These are phyloP conservation scores for Drosophila quadrilineata DNA, from an alignment of 1,140 invertebrate genomes.

Conservation along the genomic window DNA sequence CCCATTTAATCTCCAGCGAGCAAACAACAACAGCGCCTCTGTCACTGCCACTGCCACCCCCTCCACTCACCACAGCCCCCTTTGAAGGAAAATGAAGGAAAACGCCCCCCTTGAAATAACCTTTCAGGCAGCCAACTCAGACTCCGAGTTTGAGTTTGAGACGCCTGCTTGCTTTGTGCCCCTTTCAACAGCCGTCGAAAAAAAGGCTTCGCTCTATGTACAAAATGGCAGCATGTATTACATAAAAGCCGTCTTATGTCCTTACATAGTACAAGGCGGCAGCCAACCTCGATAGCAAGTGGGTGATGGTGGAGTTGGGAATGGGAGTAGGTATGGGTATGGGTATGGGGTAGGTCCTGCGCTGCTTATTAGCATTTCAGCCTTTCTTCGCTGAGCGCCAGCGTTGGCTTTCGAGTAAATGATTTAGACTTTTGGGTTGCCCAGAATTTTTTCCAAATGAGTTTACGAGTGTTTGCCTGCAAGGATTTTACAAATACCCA, in stretches of 20 bases:
- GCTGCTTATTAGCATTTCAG: conserved; percentile 78
- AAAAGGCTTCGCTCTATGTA: conserved; percentile 73
- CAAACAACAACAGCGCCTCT: conserved; percentile 60
- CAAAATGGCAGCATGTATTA: conserved; percentile 68
- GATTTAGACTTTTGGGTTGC: conserved; percentile 60
- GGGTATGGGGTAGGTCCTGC: conserved; percentile 15
- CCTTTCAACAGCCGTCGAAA: conserved; percentile 67
- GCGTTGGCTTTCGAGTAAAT: conserved; percentile 65
- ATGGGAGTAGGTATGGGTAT: too few relatives aligned
- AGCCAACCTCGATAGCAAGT: too few relatives aligned
- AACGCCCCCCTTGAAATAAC: conserved; percentile 15
- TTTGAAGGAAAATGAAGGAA: too few relatives aligned
- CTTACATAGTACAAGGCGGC: conserved; percentile 44
- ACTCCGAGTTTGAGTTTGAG: too few relatives aligned
- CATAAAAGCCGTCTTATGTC: conserved; percentile 68
- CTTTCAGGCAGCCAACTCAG: conserved; percentile 30
- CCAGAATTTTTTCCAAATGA: conserved; percentile 61
- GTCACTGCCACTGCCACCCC: background rate
- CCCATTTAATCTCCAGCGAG: conserved; percentile 75
- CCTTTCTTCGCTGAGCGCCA: conserved; percentile 54
- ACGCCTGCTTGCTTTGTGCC: conserved; percentile 72
- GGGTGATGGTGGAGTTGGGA: too few relatives aligned
- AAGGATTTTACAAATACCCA: conserved; percentile 31
- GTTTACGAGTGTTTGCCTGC: conserved; percentile 77
- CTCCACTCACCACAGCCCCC: background rate